Evolutionary conservation across 2,888 invertebrate genomes (phyloP), one percentile per base, ranked within the genome.

Genomic region (Tryphoninae sp.): DNA sequence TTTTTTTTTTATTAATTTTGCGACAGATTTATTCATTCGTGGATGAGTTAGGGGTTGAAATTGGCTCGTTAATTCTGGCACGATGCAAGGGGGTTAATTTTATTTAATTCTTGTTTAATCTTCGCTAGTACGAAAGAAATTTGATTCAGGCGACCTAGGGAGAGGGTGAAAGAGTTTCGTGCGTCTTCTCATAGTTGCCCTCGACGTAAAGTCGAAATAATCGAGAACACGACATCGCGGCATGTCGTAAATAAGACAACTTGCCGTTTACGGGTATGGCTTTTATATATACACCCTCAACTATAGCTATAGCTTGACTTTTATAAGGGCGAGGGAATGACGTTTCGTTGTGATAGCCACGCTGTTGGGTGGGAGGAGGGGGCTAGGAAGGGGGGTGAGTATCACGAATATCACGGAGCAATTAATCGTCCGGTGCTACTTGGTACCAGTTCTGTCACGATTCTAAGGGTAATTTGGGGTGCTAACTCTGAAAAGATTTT

Each of bases 361-460:
- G 33, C 33, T 6, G 33, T 4, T 6, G 33, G 33, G 33, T 1
- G 19, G 33, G 33, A 33, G 33, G 33, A 33, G 53, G 11, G 16
- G 7, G 33, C 2, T 0, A 26, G 0, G 16, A 16, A 53, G 55
- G 51, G 22, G 69, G 42, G 7, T 7, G 59, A 55, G 13, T 71
- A 75, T 80, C 71, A 71, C 75, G 72, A 84, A 86, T 55, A 84
- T 86, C 73, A 16, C 55, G 55, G 83, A 83, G 68, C 80, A 85
- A 83, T 80, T 86, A 88, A 88, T 87, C 87, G 88, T 84, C 84
- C 85, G 84, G 88, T 85, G 83, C 86, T 84, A 75, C 83, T 84
- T 83, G 84, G 86, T 86, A 85, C 86, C 87, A 82, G 67, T 74
- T 82, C 76, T 73, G 69, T 71, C 69, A 33, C 26, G 11, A n/a